Percentiles rank a stretch among this genome's conserved stretches.
phyloP scores from a whole-genome alignment of 2,797 vertebrate genomes.

The Gymnocypris eckloni region DNA sequence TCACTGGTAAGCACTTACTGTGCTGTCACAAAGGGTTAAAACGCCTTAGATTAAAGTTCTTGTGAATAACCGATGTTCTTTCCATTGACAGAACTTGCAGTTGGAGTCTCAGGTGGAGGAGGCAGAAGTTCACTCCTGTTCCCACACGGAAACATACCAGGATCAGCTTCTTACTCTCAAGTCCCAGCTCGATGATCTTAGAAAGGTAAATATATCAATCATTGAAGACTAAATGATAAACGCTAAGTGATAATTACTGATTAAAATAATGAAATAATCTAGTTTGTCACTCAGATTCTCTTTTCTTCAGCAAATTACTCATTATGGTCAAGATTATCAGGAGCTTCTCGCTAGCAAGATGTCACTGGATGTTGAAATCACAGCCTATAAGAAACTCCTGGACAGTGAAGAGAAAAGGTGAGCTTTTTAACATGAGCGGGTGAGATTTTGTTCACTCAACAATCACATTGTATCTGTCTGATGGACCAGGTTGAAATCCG shows the following conservation, averaged over 20 bases:
- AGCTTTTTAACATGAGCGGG: not conserved
- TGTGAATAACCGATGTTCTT: not conserved
- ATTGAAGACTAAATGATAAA: not conserved
- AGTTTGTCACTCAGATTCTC: not conserved
- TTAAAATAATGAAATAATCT: not conserved
- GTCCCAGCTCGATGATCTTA: constrained; percentile 72
- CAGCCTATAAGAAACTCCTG: constrained; percentile 67
- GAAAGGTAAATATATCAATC: constrained; percentile 64
- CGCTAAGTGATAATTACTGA: not conserved
- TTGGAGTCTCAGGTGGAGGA: constrained; percentile 70
- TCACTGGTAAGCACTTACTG: constrained; percentile 56
- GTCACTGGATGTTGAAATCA: constrained; percentile 70
- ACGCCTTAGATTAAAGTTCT: not conserved
- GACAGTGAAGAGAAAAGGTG: constrained; percentile 67
- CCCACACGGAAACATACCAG: constrained; percentile 70
- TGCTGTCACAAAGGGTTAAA: not conserved
- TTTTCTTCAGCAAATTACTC: constrained; percentile 70
- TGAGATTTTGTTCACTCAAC: not conserved
- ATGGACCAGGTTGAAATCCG: constrained; percentile 66
- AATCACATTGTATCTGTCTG: constrained; percentile 29
- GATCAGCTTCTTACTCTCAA: constrained; percentile 67
- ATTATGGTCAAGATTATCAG: constrained; percentile 70
- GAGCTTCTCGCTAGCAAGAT: constrained; percentile 74
- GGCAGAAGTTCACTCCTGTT: constrained; percentile 63
- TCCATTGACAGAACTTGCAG: constrained; percentile 67